A percentile compares a stretch with the other conserved stretches of the same genome.
Evolutionary conservation across 2,888 invertebrate genomes (phyloP).

Genomic region (Troilus luridus): DNA sequence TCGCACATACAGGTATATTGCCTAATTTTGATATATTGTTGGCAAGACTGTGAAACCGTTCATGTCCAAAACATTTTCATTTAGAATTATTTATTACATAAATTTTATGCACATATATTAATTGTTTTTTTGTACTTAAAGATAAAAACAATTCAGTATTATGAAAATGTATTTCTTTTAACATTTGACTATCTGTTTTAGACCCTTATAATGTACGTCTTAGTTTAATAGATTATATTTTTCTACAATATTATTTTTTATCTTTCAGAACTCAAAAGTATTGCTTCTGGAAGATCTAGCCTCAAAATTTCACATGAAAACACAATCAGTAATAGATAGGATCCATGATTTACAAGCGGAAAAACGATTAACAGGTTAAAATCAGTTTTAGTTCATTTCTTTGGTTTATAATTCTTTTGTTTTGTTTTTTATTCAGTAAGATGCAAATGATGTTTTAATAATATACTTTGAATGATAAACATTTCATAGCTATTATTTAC

Average conservation of each 20-base stretch:
- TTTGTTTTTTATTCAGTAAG: background rate
- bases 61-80: too few relatives aligned
- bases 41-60: too few relatives aligned
- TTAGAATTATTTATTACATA: too few relatives aligned
- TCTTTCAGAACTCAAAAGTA: conserved; percentile 84
- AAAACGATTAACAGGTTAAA: conserved; percentile 81
- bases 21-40: background rate
- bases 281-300: conserved; percentile 95
- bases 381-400: background rate
- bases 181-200: too few relatives aligned
- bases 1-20: conserved; percentile 81
- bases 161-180: too few relatives aligned
- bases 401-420: background rate
- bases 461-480: too few relatives aligned
- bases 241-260: conserved; percentile 8
- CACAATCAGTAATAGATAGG: conserved; percentile 88
- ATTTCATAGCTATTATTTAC: too few relatives aligned
- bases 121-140: too few relatives aligned
- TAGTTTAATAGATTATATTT: background rate
- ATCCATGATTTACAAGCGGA: conserved; percentile 87
- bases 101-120: too few relatives aligned
- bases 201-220: background rate
- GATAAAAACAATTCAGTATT: too few relatives aligned
- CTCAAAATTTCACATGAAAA: conserved; percentile 90
- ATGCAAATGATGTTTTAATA: too few relatives aligned